These are phyloP conservation scores for Helarctos malayanus DNA, from an alignment of 2,797 vertebrate species.

Conservation along the genomic window DNA sequence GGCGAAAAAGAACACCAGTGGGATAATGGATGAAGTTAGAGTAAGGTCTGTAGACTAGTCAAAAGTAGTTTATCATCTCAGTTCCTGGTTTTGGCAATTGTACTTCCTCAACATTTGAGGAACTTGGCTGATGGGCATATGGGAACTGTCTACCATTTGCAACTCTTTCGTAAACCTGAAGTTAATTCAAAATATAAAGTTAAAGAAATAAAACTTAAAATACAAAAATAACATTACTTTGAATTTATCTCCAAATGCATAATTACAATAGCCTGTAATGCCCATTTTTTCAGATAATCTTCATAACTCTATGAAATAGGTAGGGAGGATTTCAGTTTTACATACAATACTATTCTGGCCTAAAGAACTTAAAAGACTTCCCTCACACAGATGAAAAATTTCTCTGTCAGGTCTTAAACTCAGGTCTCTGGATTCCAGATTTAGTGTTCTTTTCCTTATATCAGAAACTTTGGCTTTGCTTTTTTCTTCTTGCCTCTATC, in stretches of 20 bases:
- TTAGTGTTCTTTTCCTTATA: slow-evolving; percentile 27
- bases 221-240: slow-evolving; percentile 35
- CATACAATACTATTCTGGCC: background rate
- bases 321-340: background rate
- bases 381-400: background rate
- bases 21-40: background rate
- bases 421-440: background rate
- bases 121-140: background rate
- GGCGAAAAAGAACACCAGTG: background rate
- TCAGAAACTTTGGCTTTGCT: slow-evolving; percentile 17
- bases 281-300: background rate
- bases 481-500: background rate
- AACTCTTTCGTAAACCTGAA: slow-evolving; percentile 17
- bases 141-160: background rate
- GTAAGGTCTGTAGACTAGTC: background rate
- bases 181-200: slow-evolving; percentile 59
- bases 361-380: background rate
- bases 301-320: background rate
- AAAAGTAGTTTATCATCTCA: background rate
- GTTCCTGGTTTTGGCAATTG: slow-evolving; percentile 28
- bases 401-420: background rate
- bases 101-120: background rate
- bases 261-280: background rate
- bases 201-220: slow-evolving; percentile 40
- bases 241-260: background rate